Evolutionary conservation across 2,888 invertebrate species (phyloP).

Genomic region (Petrophora chlorosata): DNA sequence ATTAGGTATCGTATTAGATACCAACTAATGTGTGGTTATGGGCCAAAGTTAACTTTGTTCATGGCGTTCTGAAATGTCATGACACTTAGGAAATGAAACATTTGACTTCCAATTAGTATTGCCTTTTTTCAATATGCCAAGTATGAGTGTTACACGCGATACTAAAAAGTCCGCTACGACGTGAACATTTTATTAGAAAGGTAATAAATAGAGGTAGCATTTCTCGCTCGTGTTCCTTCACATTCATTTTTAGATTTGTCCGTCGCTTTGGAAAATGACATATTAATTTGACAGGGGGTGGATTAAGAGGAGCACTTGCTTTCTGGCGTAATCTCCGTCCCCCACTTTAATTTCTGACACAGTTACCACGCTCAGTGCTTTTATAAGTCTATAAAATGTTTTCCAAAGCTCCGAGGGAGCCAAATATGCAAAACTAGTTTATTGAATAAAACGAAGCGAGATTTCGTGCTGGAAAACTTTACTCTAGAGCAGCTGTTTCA

Average conservation of each 20-base stretch:
- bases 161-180: neutral
- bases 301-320: constrained; percentile 33
- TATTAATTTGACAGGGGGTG: constrained; percentile 38
- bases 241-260: constrained; percentile 27
- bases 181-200: constrained; percentile 15
- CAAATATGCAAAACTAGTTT: constrained; percentile 28
- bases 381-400: constrained; percentile 20
- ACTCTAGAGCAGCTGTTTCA: constrained; percentile 10
- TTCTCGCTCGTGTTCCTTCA: constrained; percentile 16
- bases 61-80: constrained; percentile 7
- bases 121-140: neutral
- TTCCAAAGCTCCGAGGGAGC: constrained; percentile 12
- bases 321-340: constrained; percentile 24
- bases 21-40: constrained; percentile 25
- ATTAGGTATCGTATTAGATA: constrained; percentile 23
- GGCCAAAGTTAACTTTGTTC: constrained; percentile 5
- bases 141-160: neutral
- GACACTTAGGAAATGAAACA: constrained; percentile 7
- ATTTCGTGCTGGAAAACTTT: constrained; percentile 12
- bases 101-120: neutral
- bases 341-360: constrained; percentile 24
- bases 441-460: constrained; percentile 21
- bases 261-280: constrained; percentile 25
- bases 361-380: constrained; percentile 22
- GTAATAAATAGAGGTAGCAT: constrained; percentile 22